Evolutionary conservation across 1,140 invertebrate genomes (phyloP).

Genomic region (Semibalanus balanoides): DNA sequence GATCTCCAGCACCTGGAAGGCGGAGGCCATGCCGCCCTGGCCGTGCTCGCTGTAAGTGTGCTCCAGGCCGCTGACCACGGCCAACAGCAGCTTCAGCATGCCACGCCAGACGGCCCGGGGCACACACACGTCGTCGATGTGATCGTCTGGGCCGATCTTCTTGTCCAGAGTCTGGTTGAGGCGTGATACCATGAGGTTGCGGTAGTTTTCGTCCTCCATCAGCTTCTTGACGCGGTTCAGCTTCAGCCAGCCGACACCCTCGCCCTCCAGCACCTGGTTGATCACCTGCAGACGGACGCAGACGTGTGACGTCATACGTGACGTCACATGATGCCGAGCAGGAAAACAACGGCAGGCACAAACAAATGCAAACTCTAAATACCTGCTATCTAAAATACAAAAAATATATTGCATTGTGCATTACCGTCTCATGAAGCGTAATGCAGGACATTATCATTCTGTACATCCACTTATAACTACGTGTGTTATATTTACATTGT

Average conservation of each 20-base stretch:
- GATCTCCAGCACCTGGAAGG: conserved; percentile 92
- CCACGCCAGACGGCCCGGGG: conserved; percentile 87
- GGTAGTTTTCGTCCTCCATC: conserved; percentile 98
- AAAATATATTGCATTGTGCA: no score
- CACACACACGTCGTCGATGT: conserved; percentile 93
- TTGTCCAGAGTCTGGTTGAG: conserved; percentile 85
- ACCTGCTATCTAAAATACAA: no score
- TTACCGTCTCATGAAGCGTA: no score
- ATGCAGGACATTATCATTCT: no score
- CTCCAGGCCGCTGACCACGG: conserved; percentile 77
- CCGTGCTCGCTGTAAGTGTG: conserved; percentile 86
- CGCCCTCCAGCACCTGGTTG: conserved; percentile 79
- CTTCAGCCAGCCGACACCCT: conserved; percentile 95
- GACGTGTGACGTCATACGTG: no score
- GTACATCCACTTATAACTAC: no score
- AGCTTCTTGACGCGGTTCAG: conserved; percentile 84
- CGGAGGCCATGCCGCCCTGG: conserved; percentile 90
- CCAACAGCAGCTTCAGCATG: conserved; percentile 80
- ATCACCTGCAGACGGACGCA: conserved; percentile 48
- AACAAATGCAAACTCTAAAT: no score
- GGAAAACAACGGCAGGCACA: no score
- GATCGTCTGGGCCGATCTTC: conserved; percentile 87
- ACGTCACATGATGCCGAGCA: no score
- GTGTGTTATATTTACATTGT: no score
- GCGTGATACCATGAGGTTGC: conserved; percentile 88